Evolutionary conservation across 2,888 invertebrate species (phyloP).

Genomic region (Phlogophora meticulosa): DNA sequence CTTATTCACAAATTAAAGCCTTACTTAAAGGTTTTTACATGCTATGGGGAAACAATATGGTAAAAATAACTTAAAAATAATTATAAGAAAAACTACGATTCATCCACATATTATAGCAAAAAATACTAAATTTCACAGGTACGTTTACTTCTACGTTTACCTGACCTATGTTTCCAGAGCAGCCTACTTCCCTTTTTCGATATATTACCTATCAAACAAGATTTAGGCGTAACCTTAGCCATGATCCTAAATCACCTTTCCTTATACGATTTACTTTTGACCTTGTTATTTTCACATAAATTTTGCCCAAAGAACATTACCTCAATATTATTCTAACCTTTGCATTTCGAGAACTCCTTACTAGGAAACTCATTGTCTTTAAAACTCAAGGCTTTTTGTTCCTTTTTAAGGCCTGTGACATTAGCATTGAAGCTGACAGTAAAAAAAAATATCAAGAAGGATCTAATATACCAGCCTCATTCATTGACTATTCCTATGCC

Average conservation of each 20-base stretch:
- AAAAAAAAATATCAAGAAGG: background rate
- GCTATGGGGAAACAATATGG: too few species aligned
- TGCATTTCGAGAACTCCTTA: background rate
- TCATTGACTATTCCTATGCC: too few species aligned
- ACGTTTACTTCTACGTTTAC: too few species aligned
- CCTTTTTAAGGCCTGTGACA: background rate
- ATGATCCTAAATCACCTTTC: background rate
- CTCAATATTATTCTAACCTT: slow-evolving; percentile 15
- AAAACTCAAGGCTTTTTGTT: slow-evolving; percentile 27
- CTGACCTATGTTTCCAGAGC: slow-evolving; percentile 1
- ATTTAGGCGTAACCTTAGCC: background rate
- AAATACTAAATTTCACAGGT: too few species aligned
- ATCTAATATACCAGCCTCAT: too few species aligned
- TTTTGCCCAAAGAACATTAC: slow-evolving; percentile 31
- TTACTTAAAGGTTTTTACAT: too few species aligned
- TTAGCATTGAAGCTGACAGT: background rate
- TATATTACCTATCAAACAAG: background rate
- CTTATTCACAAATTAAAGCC: too few species aligned
- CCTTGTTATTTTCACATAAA: slow-evolving; percentile 24
- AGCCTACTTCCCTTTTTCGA: background rate
- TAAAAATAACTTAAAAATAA: too few species aligned
- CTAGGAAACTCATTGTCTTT: slow-evolving; percentile 34
- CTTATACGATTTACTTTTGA: background rate
- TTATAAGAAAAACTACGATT: too few species aligned
- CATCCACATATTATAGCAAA: too few species aligned